Evolutionary conservation across 2,888 invertebrate genomes (phyloP).

Genomic region (Lepidochitona cinerea): DNA sequence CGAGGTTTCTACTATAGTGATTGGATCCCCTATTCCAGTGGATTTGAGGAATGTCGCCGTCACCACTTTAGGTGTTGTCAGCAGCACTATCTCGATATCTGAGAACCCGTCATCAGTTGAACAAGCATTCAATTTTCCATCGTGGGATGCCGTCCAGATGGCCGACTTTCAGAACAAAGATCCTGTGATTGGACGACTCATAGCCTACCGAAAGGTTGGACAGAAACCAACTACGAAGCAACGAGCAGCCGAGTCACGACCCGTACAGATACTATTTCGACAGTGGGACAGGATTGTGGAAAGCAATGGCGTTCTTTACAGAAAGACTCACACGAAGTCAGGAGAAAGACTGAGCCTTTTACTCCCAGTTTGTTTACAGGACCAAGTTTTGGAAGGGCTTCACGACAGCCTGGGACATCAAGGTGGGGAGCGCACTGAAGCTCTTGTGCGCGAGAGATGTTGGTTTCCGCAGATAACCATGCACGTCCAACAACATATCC

Average conservation of each 20-base stretch:
- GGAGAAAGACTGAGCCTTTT: not conserved
- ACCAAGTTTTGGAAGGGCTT: not conserved
- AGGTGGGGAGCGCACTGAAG: not conserved
- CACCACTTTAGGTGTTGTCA: too few species aligned
- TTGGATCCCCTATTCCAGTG: too few species aligned
- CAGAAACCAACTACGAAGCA: too few species aligned
- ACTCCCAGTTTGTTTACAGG: not conserved
- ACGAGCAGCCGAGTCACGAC: not conserved
- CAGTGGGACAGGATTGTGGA: not conserved
- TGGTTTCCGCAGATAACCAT: not conserved
- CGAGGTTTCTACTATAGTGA: too few species aligned
- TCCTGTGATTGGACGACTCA: not conserved
- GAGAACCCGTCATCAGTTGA: too few species aligned
- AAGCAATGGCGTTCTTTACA: not conserved
- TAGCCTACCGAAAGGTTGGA: too few species aligned
- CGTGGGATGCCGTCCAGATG: not conserved
- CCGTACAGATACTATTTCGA: not conserved
- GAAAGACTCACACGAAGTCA: not conserved
- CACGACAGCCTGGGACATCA: slow-evolving; percentile 10
- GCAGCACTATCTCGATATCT: too few species aligned
- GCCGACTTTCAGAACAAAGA: not conserved
- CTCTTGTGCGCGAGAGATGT: slow-evolving; percentile 4
- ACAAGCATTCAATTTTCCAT: too few species aligned
- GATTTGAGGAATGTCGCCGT: too few species aligned
- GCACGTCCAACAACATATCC: not conserved